Conservation (phyloP, 2,888 invertebrate species). For the Caenorhabditis zanzibari region DNA sequence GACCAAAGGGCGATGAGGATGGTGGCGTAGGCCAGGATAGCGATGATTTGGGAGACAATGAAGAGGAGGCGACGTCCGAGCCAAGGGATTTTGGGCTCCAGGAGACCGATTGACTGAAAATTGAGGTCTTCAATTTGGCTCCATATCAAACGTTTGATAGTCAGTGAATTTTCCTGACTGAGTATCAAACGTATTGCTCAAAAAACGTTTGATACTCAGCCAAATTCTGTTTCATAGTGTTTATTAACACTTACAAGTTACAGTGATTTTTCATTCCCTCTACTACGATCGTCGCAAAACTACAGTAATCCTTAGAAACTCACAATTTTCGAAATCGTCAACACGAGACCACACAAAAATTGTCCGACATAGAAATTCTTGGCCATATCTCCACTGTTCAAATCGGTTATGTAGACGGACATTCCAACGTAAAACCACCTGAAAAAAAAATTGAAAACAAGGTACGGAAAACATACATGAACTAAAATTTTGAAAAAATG, state of each 20-base stretch:
- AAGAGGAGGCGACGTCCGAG: slow-evolving; percentile 51
- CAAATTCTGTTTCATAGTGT: too few species aligned
- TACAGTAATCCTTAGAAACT: too few species aligned
- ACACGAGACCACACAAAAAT: slow-evolving; percentile 43
- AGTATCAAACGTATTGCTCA: too few species aligned
- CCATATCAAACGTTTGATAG: too few species aligned
- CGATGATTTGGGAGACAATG: slow-evolving; percentile 43
- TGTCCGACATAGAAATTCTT: slow-evolving; percentile 59
- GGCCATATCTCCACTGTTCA: slow-evolving; percentile 60
- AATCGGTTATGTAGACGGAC: slow-evolving; percentile 53
- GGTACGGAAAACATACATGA: neutral
- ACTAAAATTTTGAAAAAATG: neutral
- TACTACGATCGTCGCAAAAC: too few species aligned
- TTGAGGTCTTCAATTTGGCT: neutral
- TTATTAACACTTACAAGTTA: too few species aligned
- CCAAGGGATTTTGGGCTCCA: slow-evolving; percentile 50
- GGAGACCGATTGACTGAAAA: slow-evolving; percentile 36
- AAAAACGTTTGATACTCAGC: too few species aligned
- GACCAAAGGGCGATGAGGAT: slow-evolving; percentile 51
- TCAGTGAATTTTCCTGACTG: too few species aligned
- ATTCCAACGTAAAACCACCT: slow-evolving; percentile 64
- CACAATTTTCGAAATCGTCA: slow-evolving; percentile 53
- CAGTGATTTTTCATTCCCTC: too few species aligned
- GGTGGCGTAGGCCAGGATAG: slow-evolving; percentile 28
- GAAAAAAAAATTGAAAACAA: neutral